Conservation (phyloP, 2,888 invertebrate genomes). For the Drepanosiphum platanoidis region DNA sequence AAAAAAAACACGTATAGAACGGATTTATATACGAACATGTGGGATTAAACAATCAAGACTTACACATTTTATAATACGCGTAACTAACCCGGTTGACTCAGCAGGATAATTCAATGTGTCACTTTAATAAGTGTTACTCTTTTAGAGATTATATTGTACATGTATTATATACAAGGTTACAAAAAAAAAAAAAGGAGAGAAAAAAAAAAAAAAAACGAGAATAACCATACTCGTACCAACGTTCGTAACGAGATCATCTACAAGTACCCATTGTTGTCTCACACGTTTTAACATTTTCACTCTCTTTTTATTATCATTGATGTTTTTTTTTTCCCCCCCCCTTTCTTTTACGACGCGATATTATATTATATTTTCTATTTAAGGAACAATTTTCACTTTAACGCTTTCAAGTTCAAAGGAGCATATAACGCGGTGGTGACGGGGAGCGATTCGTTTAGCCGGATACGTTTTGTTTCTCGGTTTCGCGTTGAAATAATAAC, state of each 20-base stretch:
- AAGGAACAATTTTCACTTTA: neutral
- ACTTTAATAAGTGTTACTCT: slow-evolving; percentile 32
- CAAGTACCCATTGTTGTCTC: slow-evolving; percentile 34
- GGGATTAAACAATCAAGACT: slow-evolving; percentile 18
- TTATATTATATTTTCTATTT: neutral
- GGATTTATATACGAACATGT: neutral
- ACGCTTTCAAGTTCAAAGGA: slow-evolving; percentile 1
- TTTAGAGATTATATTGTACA: slow-evolving; percentile 16
- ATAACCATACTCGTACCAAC: slow-evolving; percentile 21
- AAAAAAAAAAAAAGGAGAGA: neutral
- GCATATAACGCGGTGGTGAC: neutral
- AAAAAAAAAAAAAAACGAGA: neutral
- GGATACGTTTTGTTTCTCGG: neutral
- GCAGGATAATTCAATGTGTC: slow-evolving; percentile 34
- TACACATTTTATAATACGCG: neutral
- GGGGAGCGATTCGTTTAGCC: neutral
- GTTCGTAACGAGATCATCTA: slow-evolving; percentile 16
- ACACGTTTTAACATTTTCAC: neutral
- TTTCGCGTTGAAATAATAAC: neutral
- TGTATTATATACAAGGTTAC: neutral
- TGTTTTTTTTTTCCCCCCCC: neutral
- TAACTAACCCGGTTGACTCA: slow-evolving; percentile 23
- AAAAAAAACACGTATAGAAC: neutral
- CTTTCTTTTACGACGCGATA: neutral
- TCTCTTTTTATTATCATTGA: slow-evolving; percentile 1